These are phyloP conservation scores for Lysiphlebus fabarum DNA, from an alignment of 1,140 invertebrate species.

Conservation along the genomic window DNA sequence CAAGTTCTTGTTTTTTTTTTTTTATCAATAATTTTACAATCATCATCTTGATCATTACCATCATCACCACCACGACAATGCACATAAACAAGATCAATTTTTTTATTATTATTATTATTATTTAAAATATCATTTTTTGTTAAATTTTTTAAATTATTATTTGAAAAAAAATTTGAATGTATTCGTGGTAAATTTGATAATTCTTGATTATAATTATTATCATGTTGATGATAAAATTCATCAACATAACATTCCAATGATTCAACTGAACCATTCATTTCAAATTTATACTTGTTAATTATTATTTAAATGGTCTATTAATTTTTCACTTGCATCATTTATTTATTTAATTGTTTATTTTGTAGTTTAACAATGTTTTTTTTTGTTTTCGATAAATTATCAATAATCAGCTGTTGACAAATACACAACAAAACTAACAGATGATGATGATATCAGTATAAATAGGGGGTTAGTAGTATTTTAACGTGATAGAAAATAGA, in stretches of 20 bases:
- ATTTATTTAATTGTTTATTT: no score
- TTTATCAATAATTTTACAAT: constrained; percentile 24
- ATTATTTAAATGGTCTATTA: no score
- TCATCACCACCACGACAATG: constrained; percentile 35
- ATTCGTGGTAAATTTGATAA: constrained; percentile 13
- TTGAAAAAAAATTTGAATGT: constrained; percentile 14
- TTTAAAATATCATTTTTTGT: constrained; percentile 29
- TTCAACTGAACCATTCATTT: constrained; percentile 38
- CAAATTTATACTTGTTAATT: no score
- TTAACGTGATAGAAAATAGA: no score
- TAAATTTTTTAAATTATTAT: constrained; percentile 13
- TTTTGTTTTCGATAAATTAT: background rate
- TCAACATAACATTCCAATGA: constrained; percentile 32
- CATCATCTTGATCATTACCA: constrained; percentile 32
- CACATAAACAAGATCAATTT: constrained; percentile 36
- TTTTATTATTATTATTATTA: constrained; percentile 21
- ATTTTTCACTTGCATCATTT: no score
- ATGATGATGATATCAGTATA: no score
- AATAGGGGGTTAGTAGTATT: no score
- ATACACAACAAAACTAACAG: no score
- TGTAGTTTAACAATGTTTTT: background rate
- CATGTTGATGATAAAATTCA: constrained; percentile 29
- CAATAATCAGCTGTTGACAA: no score
- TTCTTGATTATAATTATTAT: constrained; percentile 15
- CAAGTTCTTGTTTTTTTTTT: constrained; percentile 37